Evolutionary conservation across 2,797 vertebrate species (phyloP).

Genomic region (Takifugu ocellatus): DNA sequence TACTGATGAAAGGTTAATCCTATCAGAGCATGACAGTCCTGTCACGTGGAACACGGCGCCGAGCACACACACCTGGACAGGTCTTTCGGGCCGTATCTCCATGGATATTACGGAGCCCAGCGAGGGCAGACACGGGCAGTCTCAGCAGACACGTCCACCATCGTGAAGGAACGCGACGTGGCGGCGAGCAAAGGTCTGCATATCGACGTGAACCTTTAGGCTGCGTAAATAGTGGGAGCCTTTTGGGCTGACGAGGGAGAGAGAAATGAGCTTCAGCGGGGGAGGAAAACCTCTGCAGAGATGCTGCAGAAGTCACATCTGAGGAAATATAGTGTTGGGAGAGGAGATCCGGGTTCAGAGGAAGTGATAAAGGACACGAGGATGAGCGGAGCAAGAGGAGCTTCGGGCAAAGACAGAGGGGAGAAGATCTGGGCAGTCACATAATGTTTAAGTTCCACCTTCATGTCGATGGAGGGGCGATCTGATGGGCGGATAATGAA

Average conservation of each 20-base stretch:
- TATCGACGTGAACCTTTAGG: slow-evolving; percentile 17
- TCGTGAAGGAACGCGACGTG: not conserved
- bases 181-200: slow-evolving; percentile 5
- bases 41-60: too few relatives aligned
- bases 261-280: slow-evolving; percentile 16
- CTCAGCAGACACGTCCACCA: not conserved
- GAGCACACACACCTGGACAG: too few relatives aligned
- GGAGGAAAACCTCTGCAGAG: not conserved
- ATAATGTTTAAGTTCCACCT: slow-evolving; percentile 70
- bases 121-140: slow-evolving; percentile 4
- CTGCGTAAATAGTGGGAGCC: slow-evolving; percentile 10
- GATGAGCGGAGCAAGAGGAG: not conserved
- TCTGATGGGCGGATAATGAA: slow-evolving; percentile 46
- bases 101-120: not conserved
- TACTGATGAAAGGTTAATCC: not conserved
- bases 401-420: slow-evolving; percentile 28
- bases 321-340: not conserved
- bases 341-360: not conserved
- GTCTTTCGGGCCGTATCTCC: slow-evolving; percentile 4
- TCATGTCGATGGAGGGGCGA: slow-evolving; percentile 35
- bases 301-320: not conserved
- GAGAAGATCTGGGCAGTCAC: slow-evolving; percentile 48
- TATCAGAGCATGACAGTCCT: too few relatives aligned
- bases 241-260: slow-evolving; percentile 5
- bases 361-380: slow-evolving; percentile 7